Base-by-base conservation (phyloP, 2,113 vertebrate species). In the Rhizomys pruinosus region DNA sequence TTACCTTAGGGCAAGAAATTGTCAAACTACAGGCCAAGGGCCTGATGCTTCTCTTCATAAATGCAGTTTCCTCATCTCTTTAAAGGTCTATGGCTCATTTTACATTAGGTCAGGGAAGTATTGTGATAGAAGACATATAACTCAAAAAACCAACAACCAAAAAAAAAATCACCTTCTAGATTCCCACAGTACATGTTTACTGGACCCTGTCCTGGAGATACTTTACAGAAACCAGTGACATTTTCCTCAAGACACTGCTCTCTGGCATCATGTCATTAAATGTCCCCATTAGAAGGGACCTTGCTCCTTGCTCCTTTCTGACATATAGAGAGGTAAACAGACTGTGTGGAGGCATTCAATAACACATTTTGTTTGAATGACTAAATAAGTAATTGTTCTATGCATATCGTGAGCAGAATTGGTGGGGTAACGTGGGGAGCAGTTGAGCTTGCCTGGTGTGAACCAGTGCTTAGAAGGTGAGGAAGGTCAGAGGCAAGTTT, bases 391-490 rank as follows among this genome's bases (percentile, higher is more conserved):
- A 64, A 19, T 10, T 84, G 16, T 66, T 90, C 17, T 29, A 29
- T 34, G 11, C 74, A 44, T 19, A 29, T 1, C 69, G 52, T 69
- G 42, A 85, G 52, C 11, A 74, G 59, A 42, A 22, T 15, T 84
- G 25, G 29, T 64, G 22, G 55, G 25, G 57, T 44, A 76, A 64
- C 34, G 47, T 27, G 3, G 23, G 39, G 27, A 78, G 76, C 27
- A 32, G 16, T 15, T 47, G 59, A 22, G 9, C 25, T 68, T 94
- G 34, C 68, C 77, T 52, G 57, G 84, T 3, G 17, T 10, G n/a
- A 8, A 44, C 52, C 22, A 10, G 2, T 5, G 4, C 4, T 16
- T 19, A 12, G 12, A n/a, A 5, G 34, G 12, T 10, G 9, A 11
- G 13, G 9, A 11, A 10, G 5, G 0, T 44, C 1, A 0, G 3